Evolutionary conservation across 1,140 invertebrate genomes (phyloP).

Genomic region (Xylocopa sonorina): DNA sequence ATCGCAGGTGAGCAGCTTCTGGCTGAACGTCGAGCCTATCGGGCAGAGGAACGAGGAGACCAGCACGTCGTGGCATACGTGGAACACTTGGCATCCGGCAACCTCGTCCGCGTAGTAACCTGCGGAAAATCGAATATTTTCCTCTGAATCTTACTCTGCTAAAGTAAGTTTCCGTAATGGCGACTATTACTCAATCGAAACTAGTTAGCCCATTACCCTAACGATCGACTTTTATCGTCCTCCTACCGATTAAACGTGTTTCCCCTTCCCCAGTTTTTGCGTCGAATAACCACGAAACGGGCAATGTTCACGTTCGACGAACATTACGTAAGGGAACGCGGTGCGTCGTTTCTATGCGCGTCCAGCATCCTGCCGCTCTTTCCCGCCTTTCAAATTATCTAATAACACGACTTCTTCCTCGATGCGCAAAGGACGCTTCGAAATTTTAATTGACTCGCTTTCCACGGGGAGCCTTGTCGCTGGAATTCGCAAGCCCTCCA

Average conservation of each 20-base stretch:
- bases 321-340: background rate
- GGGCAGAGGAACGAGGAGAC: slow-evolving; percentile 83
- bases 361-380: slow-evolving; percentile 15
- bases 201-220: no score
- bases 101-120: slow-evolving; percentile 82
- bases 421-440: background rate
- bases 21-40: slow-evolving; percentile 83
- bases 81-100: slow-evolving; percentile 82
- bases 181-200: background rate
- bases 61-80: slow-evolving; percentile 82
- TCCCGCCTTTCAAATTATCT: slow-evolving; percentile 49
- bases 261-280: background rate
- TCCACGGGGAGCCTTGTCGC: no score
- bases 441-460: slow-evolving; percentile 35
- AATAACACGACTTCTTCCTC: slow-evolving; percentile 37
- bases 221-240: background rate
- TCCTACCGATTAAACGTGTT: slow-evolving; percentile 1
- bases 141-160: no score
- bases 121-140: slow-evolving; percentile 43
- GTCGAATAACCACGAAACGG: background rate
- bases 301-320: slow-evolving; percentile 9
- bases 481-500: no score
- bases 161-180: background rate
- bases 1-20: slow-evolving; percentile 82
- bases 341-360: background rate